Percentiles rank a stretch among this genome's conserved stretches.
These are phyloP conservation scores for Ypsolopha scabrella DNA, from an alignment of 2,888 invertebrate species.

Conservation along the genomic window DNA sequence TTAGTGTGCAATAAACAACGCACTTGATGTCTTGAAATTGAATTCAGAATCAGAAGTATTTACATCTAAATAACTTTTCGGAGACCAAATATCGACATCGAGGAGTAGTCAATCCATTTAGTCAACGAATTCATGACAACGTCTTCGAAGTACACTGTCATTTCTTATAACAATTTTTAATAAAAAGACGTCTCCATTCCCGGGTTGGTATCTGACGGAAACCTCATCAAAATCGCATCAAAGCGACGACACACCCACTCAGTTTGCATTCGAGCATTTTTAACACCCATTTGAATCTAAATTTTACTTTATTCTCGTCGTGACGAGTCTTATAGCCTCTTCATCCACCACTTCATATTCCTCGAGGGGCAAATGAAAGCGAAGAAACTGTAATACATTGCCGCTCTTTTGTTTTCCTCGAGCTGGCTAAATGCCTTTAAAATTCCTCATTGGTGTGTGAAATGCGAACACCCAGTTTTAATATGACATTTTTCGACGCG, in stretches of 20 bases:
- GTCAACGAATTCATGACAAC: conserved; percentile 34
- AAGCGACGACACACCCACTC: conserved; percentile 37
- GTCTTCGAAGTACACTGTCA: conserved; percentile 31
- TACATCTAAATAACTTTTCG: too few species aligned
- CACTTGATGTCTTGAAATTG: too few species aligned
- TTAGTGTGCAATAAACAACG: too few species aligned
- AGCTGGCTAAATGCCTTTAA: background rate
- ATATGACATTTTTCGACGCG: conserved; percentile 42
- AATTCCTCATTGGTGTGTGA: background rate
- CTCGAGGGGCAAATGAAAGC: conserved; percentile 30
- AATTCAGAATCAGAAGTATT: too few species aligned
- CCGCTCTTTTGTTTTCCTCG: background rate
- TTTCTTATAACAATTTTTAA: conserved; percentile 37
- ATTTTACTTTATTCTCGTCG: conserved; percentile 39
- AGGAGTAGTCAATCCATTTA: conserved; percentile 12
- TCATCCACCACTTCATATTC: conserved; percentile 34
- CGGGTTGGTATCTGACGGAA: conserved; percentile 20
- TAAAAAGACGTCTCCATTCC: conserved; percentile 33
- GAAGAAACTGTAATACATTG: background rate
- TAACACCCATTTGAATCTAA: conserved; percentile 52
- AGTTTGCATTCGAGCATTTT: conserved; percentile 38
- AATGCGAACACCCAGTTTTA: conserved; percentile 9
- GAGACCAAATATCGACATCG: background rate
- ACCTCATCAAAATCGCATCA: conserved; percentile 59
- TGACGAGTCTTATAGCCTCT: conserved; percentile 27